Conservation (phyloP, 2,797 vertebrate genomes). For the Dipus sagitta region DNA sequence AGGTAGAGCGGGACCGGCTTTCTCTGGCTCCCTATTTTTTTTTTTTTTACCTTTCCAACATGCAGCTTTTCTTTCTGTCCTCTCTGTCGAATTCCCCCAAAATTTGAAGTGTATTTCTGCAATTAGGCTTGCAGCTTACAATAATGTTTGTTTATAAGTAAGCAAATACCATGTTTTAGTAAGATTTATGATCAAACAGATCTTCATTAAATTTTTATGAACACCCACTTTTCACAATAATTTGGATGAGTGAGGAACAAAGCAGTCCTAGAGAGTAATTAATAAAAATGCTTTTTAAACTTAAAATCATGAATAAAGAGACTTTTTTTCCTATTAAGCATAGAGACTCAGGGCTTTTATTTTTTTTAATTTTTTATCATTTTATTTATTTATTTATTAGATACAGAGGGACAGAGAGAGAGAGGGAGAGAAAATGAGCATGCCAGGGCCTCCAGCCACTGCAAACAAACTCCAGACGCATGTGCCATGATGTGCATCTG, state of each 20-base stretch:
- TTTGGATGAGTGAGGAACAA: background rate
- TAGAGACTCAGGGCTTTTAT: background rate
- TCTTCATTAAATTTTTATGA: conserved; percentile 28
- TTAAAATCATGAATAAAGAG: background rate
- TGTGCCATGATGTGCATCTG: no score
- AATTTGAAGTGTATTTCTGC: conserved; percentile 14
- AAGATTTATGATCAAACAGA: background rate
- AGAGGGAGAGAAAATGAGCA: no score
- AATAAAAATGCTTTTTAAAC: background rate
- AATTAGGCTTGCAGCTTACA: background rate
- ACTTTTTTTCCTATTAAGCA: background rate
- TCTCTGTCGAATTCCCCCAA: no score
- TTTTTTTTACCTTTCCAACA: background rate
- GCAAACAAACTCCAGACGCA: no score
- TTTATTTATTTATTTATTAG: no score
- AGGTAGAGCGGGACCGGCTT: background rate
- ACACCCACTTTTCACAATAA: background rate
- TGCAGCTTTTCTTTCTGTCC: background rate
- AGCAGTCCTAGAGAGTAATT: background rate
- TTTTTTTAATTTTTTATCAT: no score
- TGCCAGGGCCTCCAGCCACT: no score
- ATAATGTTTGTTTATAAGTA: background rate
- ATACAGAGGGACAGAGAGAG: no score
- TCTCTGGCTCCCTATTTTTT: background rate
- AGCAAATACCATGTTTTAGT: background rate